Evolutionary conservation across 2,888 invertebrate genomes (phyloP), one percentile per base, ranked within the genome.

Genomic region (Drosophila atroscutellata): DNA sequence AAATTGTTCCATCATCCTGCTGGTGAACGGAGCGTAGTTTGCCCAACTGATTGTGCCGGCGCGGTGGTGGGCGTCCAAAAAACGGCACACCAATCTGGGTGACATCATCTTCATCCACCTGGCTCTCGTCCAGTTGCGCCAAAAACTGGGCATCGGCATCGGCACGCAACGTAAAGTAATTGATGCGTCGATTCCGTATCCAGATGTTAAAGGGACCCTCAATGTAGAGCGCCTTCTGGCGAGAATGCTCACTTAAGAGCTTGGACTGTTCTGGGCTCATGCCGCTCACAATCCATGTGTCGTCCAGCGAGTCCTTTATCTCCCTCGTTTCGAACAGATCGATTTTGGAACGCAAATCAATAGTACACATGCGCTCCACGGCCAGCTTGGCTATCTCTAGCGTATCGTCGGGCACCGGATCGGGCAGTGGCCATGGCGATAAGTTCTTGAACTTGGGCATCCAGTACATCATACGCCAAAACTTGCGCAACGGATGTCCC

Each of bases 401-500:
- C 0, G 95, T 94, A 89, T 97, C 97, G 77, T 94, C 94, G 0
- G 99, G 98, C n/a, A 97, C 91, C 1, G 95, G 95, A 57, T 95
- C 94, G 0, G 98, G 98, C 61, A 97, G 92, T 6, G 95, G 95
- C 96, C 97, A 99, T 0, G 99, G 99, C 63, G 97, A 97, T 1
- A 96, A 92, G 91, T 98, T 96, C 91, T 96, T 97, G 91, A 99
- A 98, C 92, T 99, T 99, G 0, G 99, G 98, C 96, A 97, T 96
- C 97, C 97, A 97, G 88, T 97, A 97, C 95, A 96, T 95, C 96
- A 97, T 96, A 15, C 96, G 94, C 96, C 96, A 96, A 89, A 94
- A 96, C 89, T 96, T 97, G 63, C 96, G 94, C 7, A 96, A 91
- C 0, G 97, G 96, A 89, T 95, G 94, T 0, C 97, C 97, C 77